Evolutionary conservation across 2,113 vertebrate genomes (phyloP), one percentile per base, ranked within the genome.

Genomic region (Psittacula cyanocephala): DNA sequence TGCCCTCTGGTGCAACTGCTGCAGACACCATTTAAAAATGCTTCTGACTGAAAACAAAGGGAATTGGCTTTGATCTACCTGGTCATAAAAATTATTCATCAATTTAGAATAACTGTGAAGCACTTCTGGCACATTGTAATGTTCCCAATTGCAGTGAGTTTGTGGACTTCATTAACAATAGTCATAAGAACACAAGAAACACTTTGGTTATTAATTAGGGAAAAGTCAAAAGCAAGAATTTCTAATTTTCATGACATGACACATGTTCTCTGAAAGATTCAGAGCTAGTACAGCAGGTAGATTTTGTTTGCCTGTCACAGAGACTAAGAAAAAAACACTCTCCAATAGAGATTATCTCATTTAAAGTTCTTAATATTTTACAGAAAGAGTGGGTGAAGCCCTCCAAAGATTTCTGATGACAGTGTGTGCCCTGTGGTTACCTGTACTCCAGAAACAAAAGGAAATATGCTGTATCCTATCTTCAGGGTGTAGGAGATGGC

Each of bases 171-270:
- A 52, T 70, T 89, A 55, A 15, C 39, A 74, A 5, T 47, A 31
- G 27, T 67, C 33, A 9, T 75, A 88, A 78, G 44, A 72, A 46
- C 9, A 4, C 46, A 52, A 49, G 70, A 89, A 86, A 27, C 39
- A 33, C n/a, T 77, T 83, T 9, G 13, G 6, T 76, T 89, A 50
- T 86, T 91, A 79, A 69, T 71, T 86, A 74, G 35, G 28, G 8
- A 69, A 69, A 93, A 72, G 49, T 52, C 82, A 52, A 67, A 94
- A 90, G 39, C 3, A 3, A 74, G 28, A 77, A 53, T 90, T 96
- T 65, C 9, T 70, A 9, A 57, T 91, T 90, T 83, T 86, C 57
- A 13, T 5, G 1, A 7, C 47, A n/a, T 28, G 46, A 15, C n/a
- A 44, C 8, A 11, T 47, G 5, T 22, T 85, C 6, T 52, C 35